Evolutionary conservation across 2,888 invertebrate species (phyloP).

Genomic region (Thecocarcelia acutangulata): DNA sequence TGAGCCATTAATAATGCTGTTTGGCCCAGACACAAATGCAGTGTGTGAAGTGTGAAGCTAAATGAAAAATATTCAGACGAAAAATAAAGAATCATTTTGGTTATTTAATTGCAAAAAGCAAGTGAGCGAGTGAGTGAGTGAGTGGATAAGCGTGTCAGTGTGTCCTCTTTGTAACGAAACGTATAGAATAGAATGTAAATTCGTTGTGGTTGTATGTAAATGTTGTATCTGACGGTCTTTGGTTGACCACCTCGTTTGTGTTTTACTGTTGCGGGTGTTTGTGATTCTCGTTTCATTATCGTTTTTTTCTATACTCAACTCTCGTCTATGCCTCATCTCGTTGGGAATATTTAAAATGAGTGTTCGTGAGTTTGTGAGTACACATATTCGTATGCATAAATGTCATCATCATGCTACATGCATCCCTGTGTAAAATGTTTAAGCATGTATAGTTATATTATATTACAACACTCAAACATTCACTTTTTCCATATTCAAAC

Average conservation of each 20-base stretch:
- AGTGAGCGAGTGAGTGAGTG: neutral
- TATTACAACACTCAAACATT: slow-evolving; percentile 7
- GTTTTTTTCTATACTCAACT: slow-evolving; percentile 33
- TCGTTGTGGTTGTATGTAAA: slow-evolving; percentile 35
- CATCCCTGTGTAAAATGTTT: neutral
- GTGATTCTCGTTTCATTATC: slow-evolving; percentile 46
- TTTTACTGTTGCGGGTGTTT: slow-evolving; percentile 38
- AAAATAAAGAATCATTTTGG: neutral
- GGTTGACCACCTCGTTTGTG: slow-evolving; percentile 44
- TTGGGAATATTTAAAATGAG: slow-evolving; percentile 26
- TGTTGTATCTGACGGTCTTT: slow-evolving; percentile 44
- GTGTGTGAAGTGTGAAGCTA: neutral
- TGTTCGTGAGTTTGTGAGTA: neutral
- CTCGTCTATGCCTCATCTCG: slow-evolving; percentile 6
- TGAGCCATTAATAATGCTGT: slow-evolving; percentile 5
- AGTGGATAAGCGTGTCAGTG: neutral
- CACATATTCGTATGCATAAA: neutral
- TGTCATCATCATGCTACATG: neutral
- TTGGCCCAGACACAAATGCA: neutral
- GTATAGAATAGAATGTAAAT: slow-evolving; percentile 19
- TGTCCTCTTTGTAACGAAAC: slow-evolving; percentile 3
- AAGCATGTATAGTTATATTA: neutral
- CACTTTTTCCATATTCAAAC: neutral
- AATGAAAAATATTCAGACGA: neutral
- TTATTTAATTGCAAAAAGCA: slow-evolving; percentile 1